Evolutionary conservation across 2,113 vertebrate species (phyloP).

Genomic region (Ictalurus furcatus): DNA sequence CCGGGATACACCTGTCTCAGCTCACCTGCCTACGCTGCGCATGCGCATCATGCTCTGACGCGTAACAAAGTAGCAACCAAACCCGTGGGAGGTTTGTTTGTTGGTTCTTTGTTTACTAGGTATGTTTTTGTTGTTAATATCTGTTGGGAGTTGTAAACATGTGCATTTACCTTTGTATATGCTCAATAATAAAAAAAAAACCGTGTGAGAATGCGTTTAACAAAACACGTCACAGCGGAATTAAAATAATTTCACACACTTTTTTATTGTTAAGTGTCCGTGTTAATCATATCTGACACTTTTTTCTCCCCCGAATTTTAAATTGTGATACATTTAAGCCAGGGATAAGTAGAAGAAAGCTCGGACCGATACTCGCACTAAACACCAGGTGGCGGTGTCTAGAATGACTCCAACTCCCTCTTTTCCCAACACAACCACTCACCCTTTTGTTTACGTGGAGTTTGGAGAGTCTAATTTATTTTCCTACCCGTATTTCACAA

Average conservation of each 20-base stretch:
- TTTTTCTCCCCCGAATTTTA: not conserved
- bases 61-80: not conserved
- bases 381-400: constrained; percentile 6
- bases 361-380: not conserved
- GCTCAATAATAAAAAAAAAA: too few species aligned
- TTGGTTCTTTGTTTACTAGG: too few species aligned
- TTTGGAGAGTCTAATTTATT: not conserved
- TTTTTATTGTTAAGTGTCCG: not conserved
- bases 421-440: not conserved
- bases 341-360: not conserved
- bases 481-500: constrained; percentile 58
- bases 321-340: not conserved
- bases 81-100: not conserved
- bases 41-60: not conserved
- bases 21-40: not conserved
- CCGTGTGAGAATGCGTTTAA: not conserved
- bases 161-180: too few species aligned
- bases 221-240: too few species aligned
- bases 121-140: too few species aligned
- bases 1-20: constrained; percentile 39
- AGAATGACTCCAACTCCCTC: not conserved
- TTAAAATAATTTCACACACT: not conserved
- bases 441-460: constrained; percentile 62
- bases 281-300: not conserved
- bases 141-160: too few species aligned